These are phyloP conservation scores for Acanthosepion lycidas DNA, from an alignment of 2,888 invertebrate genomes.

Conservation along the genomic window DNA sequence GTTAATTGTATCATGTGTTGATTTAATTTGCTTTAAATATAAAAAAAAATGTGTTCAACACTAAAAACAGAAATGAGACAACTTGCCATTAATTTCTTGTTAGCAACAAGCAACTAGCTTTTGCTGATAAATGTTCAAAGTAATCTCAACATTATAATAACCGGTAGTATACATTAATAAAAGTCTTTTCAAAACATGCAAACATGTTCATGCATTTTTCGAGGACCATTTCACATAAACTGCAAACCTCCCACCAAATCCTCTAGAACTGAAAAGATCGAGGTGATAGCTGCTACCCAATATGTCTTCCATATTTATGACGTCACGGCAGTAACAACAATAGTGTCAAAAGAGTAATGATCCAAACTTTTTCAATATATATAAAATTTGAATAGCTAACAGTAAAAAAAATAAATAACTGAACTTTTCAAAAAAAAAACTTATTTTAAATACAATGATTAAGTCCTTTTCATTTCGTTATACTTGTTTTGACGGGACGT, in stretches of 20 bases:
- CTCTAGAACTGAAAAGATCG: neutral
- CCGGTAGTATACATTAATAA: neutral
- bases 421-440: neutral
- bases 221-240: neutral
- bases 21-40: neutral
- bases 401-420: neutral
- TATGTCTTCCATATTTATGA: conserved; percentile 33
- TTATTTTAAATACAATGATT: neutral
- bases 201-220: neutral
- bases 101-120: neutral
- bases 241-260: neutral
- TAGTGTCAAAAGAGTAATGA: neutral
- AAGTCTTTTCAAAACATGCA: neutral
- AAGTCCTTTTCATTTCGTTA: neutral
- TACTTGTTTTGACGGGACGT: neutral
- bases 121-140: neutral
- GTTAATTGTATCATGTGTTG: neutral
- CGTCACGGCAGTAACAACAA: conserved; percentile 10
- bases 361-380: conserved; percentile 8
- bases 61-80: neutral
- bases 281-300: neutral
- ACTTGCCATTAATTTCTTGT: neutral
- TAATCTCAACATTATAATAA: neutral
- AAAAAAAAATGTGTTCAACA: neutral
- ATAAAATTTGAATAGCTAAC: neutral